Percentiles rank a stretch among this genome's conserved stretches.
Conservation (phyloP, 2,113 vertebrate species). For the Sakesphorus luctuosus region DNA sequence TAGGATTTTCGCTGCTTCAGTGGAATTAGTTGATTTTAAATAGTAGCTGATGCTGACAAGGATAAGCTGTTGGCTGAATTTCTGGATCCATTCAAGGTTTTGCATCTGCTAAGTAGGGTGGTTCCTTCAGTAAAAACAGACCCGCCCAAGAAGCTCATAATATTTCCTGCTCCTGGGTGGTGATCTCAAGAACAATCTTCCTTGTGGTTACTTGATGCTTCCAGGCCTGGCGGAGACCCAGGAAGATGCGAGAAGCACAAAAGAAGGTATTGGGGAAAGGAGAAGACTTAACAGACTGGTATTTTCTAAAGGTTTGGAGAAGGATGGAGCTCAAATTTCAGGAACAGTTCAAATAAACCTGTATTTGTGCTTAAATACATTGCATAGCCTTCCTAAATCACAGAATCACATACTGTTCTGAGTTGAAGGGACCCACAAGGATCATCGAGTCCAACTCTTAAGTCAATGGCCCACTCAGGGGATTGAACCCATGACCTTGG, state of each 20-base stretch:
- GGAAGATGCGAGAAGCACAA: neutral
- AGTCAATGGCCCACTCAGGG: no score
- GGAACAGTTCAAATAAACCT: neutral
- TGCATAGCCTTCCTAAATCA: neutral
- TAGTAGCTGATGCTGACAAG: neutral
- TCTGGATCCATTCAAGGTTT: neutral
- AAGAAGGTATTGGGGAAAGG: neutral
- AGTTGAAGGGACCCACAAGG: no score
- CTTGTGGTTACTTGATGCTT: slow-evolving; percentile 36
- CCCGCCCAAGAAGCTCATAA: neutral
- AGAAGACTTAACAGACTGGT: neutral
- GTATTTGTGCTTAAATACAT: neutral
- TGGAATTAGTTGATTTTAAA: neutral
- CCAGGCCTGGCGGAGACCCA: slow-evolving; percentile 31
- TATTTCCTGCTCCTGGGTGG: slow-evolving; percentile 44
- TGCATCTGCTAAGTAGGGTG: neutral
- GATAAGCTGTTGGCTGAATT: neutral
- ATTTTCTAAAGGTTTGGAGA: neutral
- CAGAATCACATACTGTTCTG: no score
- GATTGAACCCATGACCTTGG: no score
- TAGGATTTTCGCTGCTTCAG: neutral
- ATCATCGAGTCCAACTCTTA: no score
- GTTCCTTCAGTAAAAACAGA: slow-evolving; percentile 1
- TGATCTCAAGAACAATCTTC: slow-evolving; percentile 33
- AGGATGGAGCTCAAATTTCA: neutral